Percentiles rank a stretch among this genome's conserved stretches.
phyloP scores from a whole-genome alignment of 2,113 vertebrate genomes.

The Nycticorax nycticorax region DNA sequence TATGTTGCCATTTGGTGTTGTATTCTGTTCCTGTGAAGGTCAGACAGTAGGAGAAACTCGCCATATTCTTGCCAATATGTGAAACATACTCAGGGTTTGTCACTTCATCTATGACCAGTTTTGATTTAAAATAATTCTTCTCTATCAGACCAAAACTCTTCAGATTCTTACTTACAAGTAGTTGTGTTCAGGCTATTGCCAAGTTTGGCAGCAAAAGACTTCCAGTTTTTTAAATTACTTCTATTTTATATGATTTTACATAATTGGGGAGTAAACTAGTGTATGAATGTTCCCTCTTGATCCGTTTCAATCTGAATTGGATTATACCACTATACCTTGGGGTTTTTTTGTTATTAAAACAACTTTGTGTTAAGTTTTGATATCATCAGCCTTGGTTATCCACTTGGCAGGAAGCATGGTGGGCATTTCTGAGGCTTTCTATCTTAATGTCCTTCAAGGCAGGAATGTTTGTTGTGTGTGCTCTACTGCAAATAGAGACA shows the following conservation, averaged over 20 bases:
- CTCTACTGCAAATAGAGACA: neutral
- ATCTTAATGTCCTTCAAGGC: neutral
- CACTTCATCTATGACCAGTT: neutral
- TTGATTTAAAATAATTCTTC: neutral
- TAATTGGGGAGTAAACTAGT: neutral
- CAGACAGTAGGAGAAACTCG: neutral
- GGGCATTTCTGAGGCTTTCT: neutral
- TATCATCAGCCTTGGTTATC: neutral
- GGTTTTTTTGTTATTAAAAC: neutral
- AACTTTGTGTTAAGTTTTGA: neutral
- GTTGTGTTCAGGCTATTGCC: neutral
- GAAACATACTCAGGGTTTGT: conserved; percentile 39
- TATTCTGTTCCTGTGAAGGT: neutral
- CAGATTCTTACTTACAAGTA: neutral
- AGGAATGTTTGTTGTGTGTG: neutral
- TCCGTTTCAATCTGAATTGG: neutral
- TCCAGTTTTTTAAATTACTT: neutral
- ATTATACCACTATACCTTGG: neutral
- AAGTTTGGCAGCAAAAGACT: neutral
- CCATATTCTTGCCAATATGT: neutral
- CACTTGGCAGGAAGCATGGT: neutral
- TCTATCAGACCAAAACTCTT: neutral
- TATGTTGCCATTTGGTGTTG: neutral
- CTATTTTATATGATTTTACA: neutral
- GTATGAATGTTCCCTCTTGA: neutral